phyloP scores from a whole-genome alignment of 1,140 invertebrate species.

The Tetranychus cinnabarinus region DNA sequence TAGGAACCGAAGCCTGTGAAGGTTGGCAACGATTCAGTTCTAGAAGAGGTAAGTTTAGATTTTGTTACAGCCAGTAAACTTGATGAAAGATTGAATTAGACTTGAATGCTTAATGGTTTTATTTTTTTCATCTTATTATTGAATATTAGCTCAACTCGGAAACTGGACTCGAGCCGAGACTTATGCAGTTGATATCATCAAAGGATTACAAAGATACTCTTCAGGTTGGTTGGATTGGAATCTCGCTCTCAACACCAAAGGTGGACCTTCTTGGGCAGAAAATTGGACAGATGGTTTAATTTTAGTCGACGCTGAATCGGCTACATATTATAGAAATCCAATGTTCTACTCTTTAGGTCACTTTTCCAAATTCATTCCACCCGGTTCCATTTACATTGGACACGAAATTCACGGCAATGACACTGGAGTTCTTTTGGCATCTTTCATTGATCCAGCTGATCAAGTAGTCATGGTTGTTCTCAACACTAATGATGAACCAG shows the following conservation, averaged over 20 bases:
- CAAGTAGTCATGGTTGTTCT: background rate
- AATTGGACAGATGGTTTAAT: slow-evolving; percentile 26
- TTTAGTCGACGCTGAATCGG: slow-evolving; percentile 19
- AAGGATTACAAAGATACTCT: slow-evolving; percentile 20
- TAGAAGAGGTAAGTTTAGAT: background rate
- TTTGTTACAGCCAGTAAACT: background rate
- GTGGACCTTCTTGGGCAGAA: slow-evolving; percentile 26
- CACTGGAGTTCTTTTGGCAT: background rate
- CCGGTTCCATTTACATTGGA: background rate
- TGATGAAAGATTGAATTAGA: no score
- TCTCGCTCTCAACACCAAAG: slow-evolving; percentile 23
- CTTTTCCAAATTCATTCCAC: slow-evolving; percentile 17
- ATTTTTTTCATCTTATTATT: background rate
- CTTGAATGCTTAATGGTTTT: background rate
- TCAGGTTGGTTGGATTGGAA: slow-evolving; percentile 30
- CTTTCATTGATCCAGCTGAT: background rate
- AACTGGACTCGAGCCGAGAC: slow-evolving; percentile 4
- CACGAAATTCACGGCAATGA: background rate
- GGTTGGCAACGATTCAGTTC: slow-evolving; percentile 6
- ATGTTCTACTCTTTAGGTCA: slow-evolving; percentile 30
- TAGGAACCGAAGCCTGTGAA: slow-evolving; percentile 28
- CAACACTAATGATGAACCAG: background rate
- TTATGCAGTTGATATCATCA: slow-evolving; percentile 9
- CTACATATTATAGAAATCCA: slow-evolving; percentile 29
- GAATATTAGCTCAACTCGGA: background rate